Base-by-base conservation (phyloP, 2,888 invertebrate genomes). In the Phyto melanocephala region DNA sequence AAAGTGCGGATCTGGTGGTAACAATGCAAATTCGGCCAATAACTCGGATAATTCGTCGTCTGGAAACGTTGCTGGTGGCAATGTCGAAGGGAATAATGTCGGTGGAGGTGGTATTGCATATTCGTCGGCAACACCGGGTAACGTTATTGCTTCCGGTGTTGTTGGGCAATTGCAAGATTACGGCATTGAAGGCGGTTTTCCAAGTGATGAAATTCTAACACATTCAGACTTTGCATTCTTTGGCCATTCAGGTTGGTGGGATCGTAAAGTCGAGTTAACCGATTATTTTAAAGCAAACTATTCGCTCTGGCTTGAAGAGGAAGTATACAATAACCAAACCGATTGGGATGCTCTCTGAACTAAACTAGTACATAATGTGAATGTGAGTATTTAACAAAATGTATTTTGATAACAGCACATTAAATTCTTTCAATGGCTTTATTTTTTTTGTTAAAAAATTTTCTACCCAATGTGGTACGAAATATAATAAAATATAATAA, bases 221-320 rank as follows among this genome's bases (percentile, higher is more conserved):
- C 90, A 90, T 80, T 89, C 90, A 47, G 90, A 90, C 65, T 90
- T 90, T 81, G 90, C 91, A 15, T 91, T 90, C 84, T 90, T 90
- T 33, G 91, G 91, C 0, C 91, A 90, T 80, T 90, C 90, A 24
- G 91, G 90, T 11, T 91, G 91, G 91, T 91, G 91, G 91, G 91
- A 91, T 84, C 90, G 90, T 40, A 90, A 91, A 83, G 87, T 91
- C 74, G 97, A 98, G 88, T 93, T 99, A 81, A 97, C 97, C 11
- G 97, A 97, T 65, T 97, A 97, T 90, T 98, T 98, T 88, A 97
- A 97, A 91, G 95, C 95, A 80, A 96, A 97, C 89, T 99, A 99
- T 91, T 96, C 97, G 89, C 91, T 95, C 17, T 99, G 99, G 99
- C 92, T 99, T 76, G 96, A 99, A 87, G 96, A 97, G 90, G 99